A percentile compares a stretch with the other conserved stretches of the same genome.
Evolutionary conservation across 2,797 vertebrate genomes (phyloP).

Genomic region (Darevskia nairensis): DNA sequence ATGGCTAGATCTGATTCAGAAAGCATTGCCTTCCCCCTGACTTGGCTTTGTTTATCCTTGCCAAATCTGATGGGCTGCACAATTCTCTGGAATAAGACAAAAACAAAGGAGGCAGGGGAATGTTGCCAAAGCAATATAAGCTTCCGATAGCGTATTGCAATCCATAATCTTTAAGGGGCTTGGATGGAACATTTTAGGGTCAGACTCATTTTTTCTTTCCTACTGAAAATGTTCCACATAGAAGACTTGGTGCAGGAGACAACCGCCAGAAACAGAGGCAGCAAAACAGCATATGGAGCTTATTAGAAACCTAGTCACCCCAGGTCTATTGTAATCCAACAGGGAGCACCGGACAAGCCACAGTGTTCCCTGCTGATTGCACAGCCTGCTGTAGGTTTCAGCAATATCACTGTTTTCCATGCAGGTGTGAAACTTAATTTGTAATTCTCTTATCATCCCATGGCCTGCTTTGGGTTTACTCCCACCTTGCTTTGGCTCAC

Average conservation of each 20-base stretch:
- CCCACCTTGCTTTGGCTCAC: slow-evolving; percentile 35
- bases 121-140: not conserved
- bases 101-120: not conserved
- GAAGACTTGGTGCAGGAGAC: not conserved
- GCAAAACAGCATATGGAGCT: slow-evolving; percentile 39
- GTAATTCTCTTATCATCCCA: slow-evolving; percentile 28
- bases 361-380: slow-evolving; percentile 29
- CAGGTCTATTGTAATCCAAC: slow-evolving; percentile 10
- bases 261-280: slow-evolving; percentile 19
- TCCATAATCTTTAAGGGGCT: not conserved
- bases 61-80: not conserved
- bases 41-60: not conserved
- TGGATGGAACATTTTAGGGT: not conserved
- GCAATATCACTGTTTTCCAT: slow-evolving; percentile 21
- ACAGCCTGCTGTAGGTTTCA: slow-evolving; percentile 32
- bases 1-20: not conserved
- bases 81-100: not conserved
- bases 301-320: slow-evolving; percentile 38
- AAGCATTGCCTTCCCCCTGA: not conserved
- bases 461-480: slow-evolving; percentile 34
- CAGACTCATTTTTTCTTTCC: too few species aligned
- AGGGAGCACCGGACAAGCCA: slow-evolving; percentile 1
- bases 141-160: not conserved
- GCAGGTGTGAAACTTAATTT: slow-evolving; percentile 43
- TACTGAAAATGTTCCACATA: not conserved